These are phyloP conservation scores for Felis catus DNA, from an alignment of 2,113 vertebrate genomes.

Conservation along the genomic window DNA sequence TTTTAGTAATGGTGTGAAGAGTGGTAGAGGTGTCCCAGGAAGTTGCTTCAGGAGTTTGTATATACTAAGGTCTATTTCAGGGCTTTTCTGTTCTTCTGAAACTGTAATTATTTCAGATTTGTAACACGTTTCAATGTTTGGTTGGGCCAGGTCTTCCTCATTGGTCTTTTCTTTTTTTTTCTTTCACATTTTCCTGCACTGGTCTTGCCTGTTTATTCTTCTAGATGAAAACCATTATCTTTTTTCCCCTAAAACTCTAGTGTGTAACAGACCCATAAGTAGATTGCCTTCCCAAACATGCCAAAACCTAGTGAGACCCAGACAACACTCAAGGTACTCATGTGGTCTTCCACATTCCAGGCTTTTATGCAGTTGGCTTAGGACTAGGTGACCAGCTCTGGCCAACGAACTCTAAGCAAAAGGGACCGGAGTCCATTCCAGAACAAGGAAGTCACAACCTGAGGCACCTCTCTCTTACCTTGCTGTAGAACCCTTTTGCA, in stretches of 20 bases:
- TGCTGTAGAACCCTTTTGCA: background rate
- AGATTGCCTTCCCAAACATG: background rate
- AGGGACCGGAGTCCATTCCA: background rate
- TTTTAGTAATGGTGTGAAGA: background rate
- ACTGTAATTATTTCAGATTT: background rate
- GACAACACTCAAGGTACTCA: rapidly evolving
- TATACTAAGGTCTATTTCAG: background rate
- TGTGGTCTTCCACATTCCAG: rapidly evolving
- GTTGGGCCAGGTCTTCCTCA: background rate
- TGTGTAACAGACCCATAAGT: background rate
- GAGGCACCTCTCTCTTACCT: background rate
- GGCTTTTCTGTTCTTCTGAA: background rate
- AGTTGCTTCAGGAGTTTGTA: background rate
- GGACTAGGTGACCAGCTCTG: background rate
- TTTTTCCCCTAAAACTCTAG: background rate
- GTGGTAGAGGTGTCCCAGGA: too few relatives aligned
- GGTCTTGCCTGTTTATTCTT: background rate
- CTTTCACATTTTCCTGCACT: background rate
- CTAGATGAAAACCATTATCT: background rate
- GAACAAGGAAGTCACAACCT: background rate
- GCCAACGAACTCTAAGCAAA: background rate
- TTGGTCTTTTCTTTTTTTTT: background rate
- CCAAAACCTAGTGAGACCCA: background rate
- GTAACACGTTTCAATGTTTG: background rate
- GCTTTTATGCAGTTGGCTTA: background rate